Evolutionary conservation across 2,888 invertebrate species (phyloP), one percentile per base, ranked within the genome.

Genomic region (Pseudococcus jackbeardsleyi): DNA sequence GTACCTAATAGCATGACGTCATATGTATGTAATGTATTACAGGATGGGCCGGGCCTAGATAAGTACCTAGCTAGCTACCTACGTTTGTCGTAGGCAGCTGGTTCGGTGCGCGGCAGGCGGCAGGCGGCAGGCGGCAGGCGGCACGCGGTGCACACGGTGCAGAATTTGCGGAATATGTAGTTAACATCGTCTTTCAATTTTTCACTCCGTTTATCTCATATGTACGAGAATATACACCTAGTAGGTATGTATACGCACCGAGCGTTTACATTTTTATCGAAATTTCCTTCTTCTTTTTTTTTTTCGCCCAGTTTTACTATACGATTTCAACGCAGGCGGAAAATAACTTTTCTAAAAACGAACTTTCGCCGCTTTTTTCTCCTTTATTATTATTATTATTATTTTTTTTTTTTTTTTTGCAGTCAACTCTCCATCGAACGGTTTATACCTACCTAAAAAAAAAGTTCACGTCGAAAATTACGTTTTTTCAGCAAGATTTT

Each of bases 141-240:
- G 12, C 5, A 7, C 12, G 12, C 9, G 46, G 46, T 46, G 12
- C 9, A 7, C 9, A 7, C 9, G 46, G 12, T 46, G 12, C 46
- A 46, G 15, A 1, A 59, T 5, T 17, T n/a, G 64, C 64, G 22
- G 22, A 64, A 50, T 64, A 64, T n/a, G n/a, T 64, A 64, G 26
- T 33, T 33, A 59, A 50, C 64, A 64, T 64, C 64, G 64, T 64
- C 64, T 64, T 64, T 64, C 64, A 64, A 64, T 64, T 64, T 64
- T 22, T 64, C 64, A 64, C 64, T 64, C 64, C 64, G 64, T 64
- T 64, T 64, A 64, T 64, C 64, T 8, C 64, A 64, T 64, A 4
- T 22, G 3, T 33, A 33, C n/a, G n/a, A n/a, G n/a, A n/a, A n/a
- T n/a, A n/a, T n/a, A n/a, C n/a, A n/a, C n/a, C n/a, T n/a, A n/a